Conservation (phyloP, 2,888 invertebrate genomes). For the Xiphydria camelus region DNA sequence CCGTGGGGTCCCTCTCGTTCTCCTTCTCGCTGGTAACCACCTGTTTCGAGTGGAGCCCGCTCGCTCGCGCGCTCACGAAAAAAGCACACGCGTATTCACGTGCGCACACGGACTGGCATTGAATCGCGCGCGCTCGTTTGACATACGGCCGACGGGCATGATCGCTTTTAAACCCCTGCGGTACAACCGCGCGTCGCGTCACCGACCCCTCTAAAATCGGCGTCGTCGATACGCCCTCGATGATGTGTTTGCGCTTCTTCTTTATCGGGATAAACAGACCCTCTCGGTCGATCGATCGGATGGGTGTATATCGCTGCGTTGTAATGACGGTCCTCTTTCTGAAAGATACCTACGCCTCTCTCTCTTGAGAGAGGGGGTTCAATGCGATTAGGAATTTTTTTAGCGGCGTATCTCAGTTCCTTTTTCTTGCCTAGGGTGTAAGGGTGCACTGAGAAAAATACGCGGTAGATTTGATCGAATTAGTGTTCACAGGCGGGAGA, state of each 20-base stretch:
- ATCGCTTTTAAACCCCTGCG: conserved; percentile 12
- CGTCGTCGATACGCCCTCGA: conserved; percentile 22
- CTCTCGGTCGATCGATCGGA: not conserved
- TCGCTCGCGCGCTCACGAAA: conserved; percentile 4
- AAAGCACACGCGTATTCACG: not conserved
- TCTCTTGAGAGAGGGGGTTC: no score
- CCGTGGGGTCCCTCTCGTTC: conserved; percentile 33
- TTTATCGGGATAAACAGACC: conserved; percentile 38
- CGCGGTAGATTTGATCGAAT: no score
- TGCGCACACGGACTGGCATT: conserved; percentile 1
- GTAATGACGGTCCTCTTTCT: no score
- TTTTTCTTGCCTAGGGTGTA: no score
- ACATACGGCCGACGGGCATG: conserved; percentile 49
- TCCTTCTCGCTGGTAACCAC: conserved; percentile 47
- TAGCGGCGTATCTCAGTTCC: no score
- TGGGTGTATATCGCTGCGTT: not conserved
- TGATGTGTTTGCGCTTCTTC: conserved; percentile 46
- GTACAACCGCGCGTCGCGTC: conserved; percentile 10
- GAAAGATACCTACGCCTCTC: no score
- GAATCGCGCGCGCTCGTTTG: conserved; percentile 29
- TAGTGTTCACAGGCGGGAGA: no score
- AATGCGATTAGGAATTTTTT: no score
- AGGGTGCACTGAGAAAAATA: no score
- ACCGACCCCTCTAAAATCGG: conserved; percentile 12
- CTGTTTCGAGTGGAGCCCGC: conserved; percentile 48